phyloP scores from a whole-genome alignment of 2,888 invertebrate species.

The Crocallis elinguaria region DNA sequence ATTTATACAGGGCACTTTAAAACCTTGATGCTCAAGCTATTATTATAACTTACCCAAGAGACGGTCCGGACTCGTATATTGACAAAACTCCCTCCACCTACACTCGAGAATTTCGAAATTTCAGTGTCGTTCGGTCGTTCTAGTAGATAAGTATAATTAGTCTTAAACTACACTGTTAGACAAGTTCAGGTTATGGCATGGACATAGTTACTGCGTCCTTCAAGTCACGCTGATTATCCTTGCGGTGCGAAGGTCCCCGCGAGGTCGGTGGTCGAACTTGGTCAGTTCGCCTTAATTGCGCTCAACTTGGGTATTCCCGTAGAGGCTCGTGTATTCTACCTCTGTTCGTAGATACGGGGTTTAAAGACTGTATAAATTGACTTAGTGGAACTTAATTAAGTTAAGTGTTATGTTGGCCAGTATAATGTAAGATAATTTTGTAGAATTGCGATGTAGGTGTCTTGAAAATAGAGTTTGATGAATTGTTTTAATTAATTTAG shows the following conservation, averaged over 20 bases:
- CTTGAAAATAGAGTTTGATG: no score
- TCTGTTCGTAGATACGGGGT: not conserved
- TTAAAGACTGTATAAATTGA: not conserved
- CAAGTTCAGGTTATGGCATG: constrained; percentile 37
- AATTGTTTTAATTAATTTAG: no score
- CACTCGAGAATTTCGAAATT: constrained; percentile 18
- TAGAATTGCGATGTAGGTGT: no score
- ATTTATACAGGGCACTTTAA: no score
- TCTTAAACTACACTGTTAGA: constrained; percentile 41
- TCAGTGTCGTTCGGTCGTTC: constrained; percentile 15
- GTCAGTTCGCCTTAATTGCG: constrained; percentile 56
- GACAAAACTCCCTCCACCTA: not conserved
- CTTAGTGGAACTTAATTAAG: not conserved
- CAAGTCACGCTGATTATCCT: constrained; percentile 61
- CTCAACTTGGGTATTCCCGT: constrained; percentile 44
- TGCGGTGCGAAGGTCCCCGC: constrained; percentile 50
- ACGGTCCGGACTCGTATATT: not conserved
- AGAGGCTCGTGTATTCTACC: constrained; percentile 25
- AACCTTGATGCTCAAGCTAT: no score
- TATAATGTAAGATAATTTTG: no score
- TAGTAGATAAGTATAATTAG: constrained; percentile 37
- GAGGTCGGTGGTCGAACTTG: constrained; percentile 48
- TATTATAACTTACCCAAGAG: no score
- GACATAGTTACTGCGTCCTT: no score
- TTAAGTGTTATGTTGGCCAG: not conserved